Evolutionary conservation across 2,888 invertebrate species (phyloP), one percentile per base, ranked within the genome.

Genomic region (Aleiodes testaceus): DNA sequence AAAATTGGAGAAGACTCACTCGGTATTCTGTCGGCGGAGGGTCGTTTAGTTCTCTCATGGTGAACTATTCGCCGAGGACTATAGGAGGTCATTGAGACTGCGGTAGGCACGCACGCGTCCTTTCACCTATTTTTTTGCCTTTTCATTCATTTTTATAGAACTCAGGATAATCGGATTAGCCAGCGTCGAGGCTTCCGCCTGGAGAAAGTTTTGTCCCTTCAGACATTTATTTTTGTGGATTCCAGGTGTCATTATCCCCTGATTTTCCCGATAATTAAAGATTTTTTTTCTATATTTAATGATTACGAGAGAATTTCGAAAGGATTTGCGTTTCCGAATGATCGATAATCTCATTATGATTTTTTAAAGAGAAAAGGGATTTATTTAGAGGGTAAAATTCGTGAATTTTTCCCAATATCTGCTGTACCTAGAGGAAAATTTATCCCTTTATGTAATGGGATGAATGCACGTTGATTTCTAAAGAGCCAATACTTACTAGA

Each of bases 121-220:
- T 72, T 44, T 16, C 59, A 53, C 44, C 61, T 44, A 67, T 66
- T 49, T 72, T 71, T 67, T 69, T 36, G 73, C 69, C 70, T 72
- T 77, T 78, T 50, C 55, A 70, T 70, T 70, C 59, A 70, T 70
- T 77, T 78, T 77, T 74, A 78, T 73, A 72, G 77, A 77, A 79
- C 72, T 76, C 75, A 72, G 77, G 79, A 78, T 83, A 80, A 84
- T 84, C 80, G 79, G 83, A 82, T 85, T 83, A 84, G 79, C 81
- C 78, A 78, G 80, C 79, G 78, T 83, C 80, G 76, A 76, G 77
- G 78, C 76, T 80, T 77, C 77, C 22, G 70, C 71, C 61, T 66
- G 84, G 36, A 11, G 80, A 81, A 85, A 84, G 79, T 85, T 81
- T 84, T 77, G 82, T 36, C 69, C 59, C 4, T 12, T 30, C 66